Conservation (phyloP, 2,797 vertebrate species). For the Ispidina picta region DNA sequence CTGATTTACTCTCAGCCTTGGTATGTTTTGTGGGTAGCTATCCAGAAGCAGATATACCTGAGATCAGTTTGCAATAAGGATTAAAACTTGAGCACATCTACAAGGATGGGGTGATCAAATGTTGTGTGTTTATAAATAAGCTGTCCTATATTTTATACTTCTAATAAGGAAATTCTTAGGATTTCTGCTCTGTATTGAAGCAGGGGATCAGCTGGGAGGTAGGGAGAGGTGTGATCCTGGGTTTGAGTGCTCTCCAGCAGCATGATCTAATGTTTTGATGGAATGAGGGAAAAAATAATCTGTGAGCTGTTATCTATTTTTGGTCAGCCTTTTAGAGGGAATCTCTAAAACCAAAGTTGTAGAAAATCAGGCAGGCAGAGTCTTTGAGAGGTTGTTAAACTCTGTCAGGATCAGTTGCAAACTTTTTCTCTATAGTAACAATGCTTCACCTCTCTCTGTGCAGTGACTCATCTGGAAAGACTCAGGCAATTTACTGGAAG, state of each 20-base stretch:
- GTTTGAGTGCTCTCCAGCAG: not conserved
- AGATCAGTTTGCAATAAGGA: not conserved
- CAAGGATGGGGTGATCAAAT: not conserved
- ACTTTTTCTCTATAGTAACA: not conserved
- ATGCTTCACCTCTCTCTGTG: not conserved
- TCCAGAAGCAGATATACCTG: not conserved
- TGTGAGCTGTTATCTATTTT: not conserved
- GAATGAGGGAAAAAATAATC: not conserved
- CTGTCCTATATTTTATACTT: not conserved
- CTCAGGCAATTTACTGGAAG: slow-evolving; percentile 9
- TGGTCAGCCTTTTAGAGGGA: not conserved
- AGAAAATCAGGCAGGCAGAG: not conserved
- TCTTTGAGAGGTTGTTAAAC: not conserved
- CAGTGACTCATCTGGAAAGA: slow-evolving; percentile 23
- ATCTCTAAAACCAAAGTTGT: not conserved
- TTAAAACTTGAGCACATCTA: not conserved
- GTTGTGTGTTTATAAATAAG: not conserved
- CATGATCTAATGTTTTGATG: not conserved
- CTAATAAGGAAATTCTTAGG: not conserved
- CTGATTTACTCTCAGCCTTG: not conserved
- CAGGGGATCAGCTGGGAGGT: not conserved
- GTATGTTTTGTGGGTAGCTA: not conserved
- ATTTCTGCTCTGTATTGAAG: not conserved
- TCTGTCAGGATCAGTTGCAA: not conserved
- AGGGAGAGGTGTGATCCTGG: not conserved